Base-by-base conservation (phyloP, 2,113 vertebrate genomes). In the Ellobius talpinus region DNA sequence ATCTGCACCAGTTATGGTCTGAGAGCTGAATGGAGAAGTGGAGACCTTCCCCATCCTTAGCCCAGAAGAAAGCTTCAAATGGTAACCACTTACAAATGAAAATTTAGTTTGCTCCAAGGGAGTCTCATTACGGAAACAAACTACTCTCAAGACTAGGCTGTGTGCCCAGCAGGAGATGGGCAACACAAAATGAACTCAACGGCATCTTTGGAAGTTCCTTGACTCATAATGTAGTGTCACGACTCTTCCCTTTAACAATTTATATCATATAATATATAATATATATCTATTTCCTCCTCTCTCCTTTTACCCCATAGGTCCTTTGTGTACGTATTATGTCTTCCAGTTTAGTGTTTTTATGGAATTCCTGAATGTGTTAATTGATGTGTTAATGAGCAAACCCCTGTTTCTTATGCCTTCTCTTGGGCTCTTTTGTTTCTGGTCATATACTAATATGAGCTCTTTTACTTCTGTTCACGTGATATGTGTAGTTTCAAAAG, bases 1-100 rank as follows among this genome's bases (percentile, higher is more conserved):
- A 23, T 9, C 17, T 21, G 50, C 9, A 52, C 17, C 17, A 33
- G 2, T 3, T 52, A 12, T 17, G 1, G 17, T 10, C 4, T 31
- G 36, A 52, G 31, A 79, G 8, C 47, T 52, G 7, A 79, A 14
- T 52, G 29, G 31, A 31, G 47, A 78, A 10, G 47, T 36, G 31
- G 77, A 79, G 31, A 52, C 13, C 19, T 52, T 36, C 31, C 31
- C 8, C 29, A 79, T 21, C 47, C 77, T 9, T 79, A 79, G 10
- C 31, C 47, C 31, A 52, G 77, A 33, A 78, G 0, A 17, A 33
- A 36, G 19, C 42, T 50, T 17, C 47, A 79, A 11, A 52, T 78
- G 31, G 52, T 52, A 52, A 52, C 31, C 31, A 52, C 77, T 79
- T 79, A 33, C 31, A 79, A 79, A 79, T 17, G 76, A 77, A 77